phyloP scores from a whole-genome alignment of 2,797 vertebrate species.

The Neosilurus mollespiculum region DNA sequence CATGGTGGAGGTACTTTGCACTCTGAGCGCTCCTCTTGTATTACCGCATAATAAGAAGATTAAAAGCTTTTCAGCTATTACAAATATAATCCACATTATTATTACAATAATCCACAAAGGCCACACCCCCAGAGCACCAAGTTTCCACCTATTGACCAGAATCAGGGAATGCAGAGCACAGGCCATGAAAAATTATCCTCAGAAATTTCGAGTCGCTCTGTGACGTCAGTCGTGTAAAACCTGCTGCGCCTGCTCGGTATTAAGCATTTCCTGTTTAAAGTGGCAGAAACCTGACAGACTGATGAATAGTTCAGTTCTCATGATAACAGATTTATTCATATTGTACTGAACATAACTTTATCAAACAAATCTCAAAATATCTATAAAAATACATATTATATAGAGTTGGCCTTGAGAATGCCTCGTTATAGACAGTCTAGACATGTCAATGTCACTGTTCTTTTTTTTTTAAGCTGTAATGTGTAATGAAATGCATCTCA shows the following conservation, averaged over 20 bases:
- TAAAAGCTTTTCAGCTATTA: no score
- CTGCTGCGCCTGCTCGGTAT: neutral
- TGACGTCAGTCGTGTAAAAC: neutral
- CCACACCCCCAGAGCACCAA: no score
- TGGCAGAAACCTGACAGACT: neutral
- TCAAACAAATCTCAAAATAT: slow-evolving; percentile 48
- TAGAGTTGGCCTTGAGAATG: slow-evolving; percentile 39
- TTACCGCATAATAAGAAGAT: no score
- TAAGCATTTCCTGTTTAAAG: neutral
- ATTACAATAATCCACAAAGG: no score
- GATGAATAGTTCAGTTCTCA: slow-evolving; percentile 22
- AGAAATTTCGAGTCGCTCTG: neutral
- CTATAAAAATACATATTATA: slow-evolving; percentile 50
- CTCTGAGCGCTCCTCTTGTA: no score
- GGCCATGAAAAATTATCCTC: neutral
- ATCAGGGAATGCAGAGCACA: neutral
- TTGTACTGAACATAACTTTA: slow-evolving; percentile 34
- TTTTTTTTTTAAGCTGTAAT: neutral
- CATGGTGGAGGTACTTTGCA: no score
- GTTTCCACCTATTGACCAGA: neutral
- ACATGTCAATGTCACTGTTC: slow-evolving; percentile 21
- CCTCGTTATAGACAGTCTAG: slow-evolving; percentile 47
- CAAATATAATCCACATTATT: no score
- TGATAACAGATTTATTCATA: slow-evolving; percentile 48
- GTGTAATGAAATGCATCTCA: neutral